Evolutionary conservation across 2,113 vertebrate species (phyloP), one percentile per base, ranked within the genome.

Genomic region (Orycteropus afer): DNA sequence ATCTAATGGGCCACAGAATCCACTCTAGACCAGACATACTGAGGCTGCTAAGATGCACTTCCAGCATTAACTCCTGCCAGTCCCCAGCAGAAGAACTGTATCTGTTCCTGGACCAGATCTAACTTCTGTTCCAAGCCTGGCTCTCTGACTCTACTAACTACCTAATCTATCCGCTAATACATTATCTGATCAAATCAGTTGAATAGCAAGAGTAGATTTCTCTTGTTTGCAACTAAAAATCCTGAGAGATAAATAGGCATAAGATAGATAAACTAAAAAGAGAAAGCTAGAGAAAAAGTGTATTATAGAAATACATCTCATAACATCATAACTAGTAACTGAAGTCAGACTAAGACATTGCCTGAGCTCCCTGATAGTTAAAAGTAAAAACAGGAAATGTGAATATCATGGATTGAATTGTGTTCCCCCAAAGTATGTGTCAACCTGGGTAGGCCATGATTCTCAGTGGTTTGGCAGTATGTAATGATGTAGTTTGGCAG

Each of bases 181-280:
- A 53, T 14, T 88, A 7, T 53, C 51, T 63, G 40, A 27, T 76
- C 77, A 45, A 84, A 69, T 65, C 81, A 78, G 32, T 14, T 27
- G 32, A 27, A 42, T 1, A 37, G 10, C 6, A 27, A 94, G 13
- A 85, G 2, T 3, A 51, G 32, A 25, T 51, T 40, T 91, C 61
- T 65, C 78, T 76, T 67, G 4, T 73, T 85, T 74, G 29, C 79
- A 94, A 37, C 20, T 51, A 61, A 53, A 81, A 89, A 77, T 83
- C 80, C 65, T 65, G 67, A 77, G n/a, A 81, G 14, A 3, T 5
- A 51, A 42, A 81, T 1, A 63, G 27, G 61, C 69, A 89, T 92
- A 95, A 45, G 67, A 61, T 45, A 88, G 32, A 27, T 29, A 76
- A 93, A 42, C 83, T 81, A 86, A 88, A 86, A 93, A 67, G 87